Evolutionary conservation across 2,888 invertebrate species (phyloP).

Genomic region (Nysson spinosus): DNA sequence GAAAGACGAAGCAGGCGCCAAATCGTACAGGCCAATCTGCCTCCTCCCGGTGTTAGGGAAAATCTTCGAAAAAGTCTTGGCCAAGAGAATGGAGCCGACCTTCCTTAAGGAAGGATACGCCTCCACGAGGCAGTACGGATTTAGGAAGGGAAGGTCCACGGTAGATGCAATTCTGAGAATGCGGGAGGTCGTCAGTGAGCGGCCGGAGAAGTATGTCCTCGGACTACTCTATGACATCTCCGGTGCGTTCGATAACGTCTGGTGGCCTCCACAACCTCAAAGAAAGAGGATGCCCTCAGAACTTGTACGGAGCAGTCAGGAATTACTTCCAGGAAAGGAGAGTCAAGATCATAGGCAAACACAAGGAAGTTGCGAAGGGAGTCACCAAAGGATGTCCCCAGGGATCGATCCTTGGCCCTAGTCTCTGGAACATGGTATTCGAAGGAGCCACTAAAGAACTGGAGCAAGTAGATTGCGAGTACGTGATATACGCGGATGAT

Average conservation of each 20-base stretch:
- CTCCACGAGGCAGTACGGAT: background rate
- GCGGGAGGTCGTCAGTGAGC: background rate
- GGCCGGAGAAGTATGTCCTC: background rate
- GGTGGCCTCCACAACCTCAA: background rate
- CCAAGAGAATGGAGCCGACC: background rate
- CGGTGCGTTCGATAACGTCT: no score
- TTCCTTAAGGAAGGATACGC: background rate
- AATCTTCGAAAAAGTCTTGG: background rate
- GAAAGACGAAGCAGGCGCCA: background rate
- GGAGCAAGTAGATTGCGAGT: no score
- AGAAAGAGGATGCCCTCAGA: background rate
- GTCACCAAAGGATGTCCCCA: constrained; percentile 3
- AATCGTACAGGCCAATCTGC: background rate
- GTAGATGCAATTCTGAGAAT: background rate
- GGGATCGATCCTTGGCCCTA: constrained; percentile 2
- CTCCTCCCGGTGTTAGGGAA: background rate
- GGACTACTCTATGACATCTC: background rate
- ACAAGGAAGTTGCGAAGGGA: background rate
- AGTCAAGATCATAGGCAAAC: background rate
- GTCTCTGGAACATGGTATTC: background rate
- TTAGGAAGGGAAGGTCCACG: background rate
- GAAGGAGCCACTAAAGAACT: no score
- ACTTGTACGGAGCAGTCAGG: background rate
- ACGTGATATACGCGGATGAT: constrained; percentile 1
- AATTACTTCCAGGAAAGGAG: background rate